A percentile compares a stretch with the other conserved stretches of the same genome.
These are phyloP conservation scores for Eubucco bourcierii DNA, from an alignment of 2,113 vertebrate genomes.

Conservation along the genomic window DNA sequence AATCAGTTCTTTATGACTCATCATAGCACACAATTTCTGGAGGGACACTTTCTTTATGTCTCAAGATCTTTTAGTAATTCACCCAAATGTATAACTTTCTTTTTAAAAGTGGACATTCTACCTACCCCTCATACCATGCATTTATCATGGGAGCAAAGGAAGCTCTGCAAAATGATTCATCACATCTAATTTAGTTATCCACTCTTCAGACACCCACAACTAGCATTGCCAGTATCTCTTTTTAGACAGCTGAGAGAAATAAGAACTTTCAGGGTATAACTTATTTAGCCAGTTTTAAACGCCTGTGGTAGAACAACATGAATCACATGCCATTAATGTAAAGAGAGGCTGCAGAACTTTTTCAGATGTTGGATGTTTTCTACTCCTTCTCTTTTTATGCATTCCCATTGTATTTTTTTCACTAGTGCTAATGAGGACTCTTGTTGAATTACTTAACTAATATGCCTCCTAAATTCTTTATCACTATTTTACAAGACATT, in stretches of 20 bases:
- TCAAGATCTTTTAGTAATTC: background rate
- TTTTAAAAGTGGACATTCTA: background rate
- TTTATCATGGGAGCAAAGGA: background rate
- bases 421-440: background rate
- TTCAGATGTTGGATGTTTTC: background rate
- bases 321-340: background rate
- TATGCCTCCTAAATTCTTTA: background rate
- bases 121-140: background rate
- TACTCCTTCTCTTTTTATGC: background rate
- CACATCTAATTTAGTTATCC: background rate
- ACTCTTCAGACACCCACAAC: background rate
- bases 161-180: background rate
- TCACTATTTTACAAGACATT: background rate
- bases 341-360: background rate
- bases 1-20: background rate
- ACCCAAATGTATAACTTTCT: background rate
- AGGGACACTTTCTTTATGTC: background rate
- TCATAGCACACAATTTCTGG: background rate
- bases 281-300: background rate
- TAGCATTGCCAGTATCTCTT: background rate
- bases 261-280: background rate
- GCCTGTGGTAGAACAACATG: background rate
- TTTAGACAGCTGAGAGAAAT: background rate
- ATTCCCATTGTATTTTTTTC: background rate
- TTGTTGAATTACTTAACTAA: background rate